A percentile compares a stretch with the other conserved stretches of the same genome.
Conservation (phyloP, 2,113 vertebrate genomes). For the Octodon degus region DNA sequence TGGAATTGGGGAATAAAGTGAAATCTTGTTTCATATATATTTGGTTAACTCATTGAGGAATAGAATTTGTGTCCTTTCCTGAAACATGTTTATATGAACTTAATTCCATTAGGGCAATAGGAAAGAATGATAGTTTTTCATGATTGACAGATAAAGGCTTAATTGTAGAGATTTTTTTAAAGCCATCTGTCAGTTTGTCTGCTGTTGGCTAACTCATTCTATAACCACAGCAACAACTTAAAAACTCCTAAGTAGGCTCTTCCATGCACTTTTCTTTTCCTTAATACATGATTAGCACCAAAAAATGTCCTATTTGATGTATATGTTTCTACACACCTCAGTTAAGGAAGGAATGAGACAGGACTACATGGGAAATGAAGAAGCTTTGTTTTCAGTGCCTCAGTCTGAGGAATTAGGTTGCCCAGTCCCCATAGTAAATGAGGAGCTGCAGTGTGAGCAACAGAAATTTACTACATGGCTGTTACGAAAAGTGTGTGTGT, state of each 20-base stretch:
- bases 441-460: not conserved
- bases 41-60: constrained; percentile 31
- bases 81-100: constrained; percentile 15
- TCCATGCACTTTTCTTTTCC: not conserved
- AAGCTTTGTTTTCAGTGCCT: not conserved
- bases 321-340: not conserved
- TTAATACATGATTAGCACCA: not conserved
- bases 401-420: constrained; percentile 46
- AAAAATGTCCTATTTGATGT: constrained; percentile 20
- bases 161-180: not conserved
- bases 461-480: constrained; percentile 53
- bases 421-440: not conserved
- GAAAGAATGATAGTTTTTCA: constrained; percentile 3
- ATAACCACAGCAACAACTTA: constrained; percentile 52
- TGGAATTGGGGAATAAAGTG: not conserved
- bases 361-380: constrained; percentile 31
- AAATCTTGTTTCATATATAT: not conserved
- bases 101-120: not conserved
- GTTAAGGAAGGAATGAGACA: not conserved
- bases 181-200: not conserved
- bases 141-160: not conserved
- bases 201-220: constrained; percentile 29
- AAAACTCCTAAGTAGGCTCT: constrained; percentile 7
- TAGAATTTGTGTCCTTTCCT: constrained; percentile 44
- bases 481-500: constrained; percentile 18